A percentile compares a stretch with the other conserved stretches of the same genome.
phyloP scores from a whole-genome alignment of 2,888 invertebrate genomes.

The Sarcophaga caerulescens region DNA sequence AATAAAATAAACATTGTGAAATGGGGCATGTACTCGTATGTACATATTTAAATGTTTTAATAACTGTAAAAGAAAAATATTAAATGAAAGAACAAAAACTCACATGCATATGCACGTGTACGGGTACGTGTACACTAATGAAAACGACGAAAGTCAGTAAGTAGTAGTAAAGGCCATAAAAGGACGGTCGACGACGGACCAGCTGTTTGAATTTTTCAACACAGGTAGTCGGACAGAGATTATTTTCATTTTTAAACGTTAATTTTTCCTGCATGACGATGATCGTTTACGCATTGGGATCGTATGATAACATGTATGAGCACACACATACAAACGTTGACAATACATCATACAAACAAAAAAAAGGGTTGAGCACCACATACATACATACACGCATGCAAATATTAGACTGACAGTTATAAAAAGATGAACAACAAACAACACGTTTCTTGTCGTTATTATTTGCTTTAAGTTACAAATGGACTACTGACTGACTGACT shows the following conservation, averaged over 20 bases:
- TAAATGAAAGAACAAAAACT: no score
- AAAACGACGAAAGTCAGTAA: no score
- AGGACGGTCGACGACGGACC: background rate
- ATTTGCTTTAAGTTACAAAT: background rate
- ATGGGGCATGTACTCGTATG: no score
- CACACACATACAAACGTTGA: background rate
- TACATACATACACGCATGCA: no score
- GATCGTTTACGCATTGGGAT: background rate
- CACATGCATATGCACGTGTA: no score
- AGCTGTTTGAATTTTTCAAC: background rate
- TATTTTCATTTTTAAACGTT: background rate
- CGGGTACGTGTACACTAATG: no score
- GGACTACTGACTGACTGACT: no score
- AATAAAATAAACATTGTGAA: no score
- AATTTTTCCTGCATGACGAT: background rate
- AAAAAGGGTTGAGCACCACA: no score
- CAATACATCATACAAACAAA: no score
- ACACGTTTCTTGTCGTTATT: background rate
- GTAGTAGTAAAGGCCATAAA: background rate
- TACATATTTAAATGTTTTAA: no score
- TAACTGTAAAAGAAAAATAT: no score
- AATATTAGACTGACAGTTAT: background rate
- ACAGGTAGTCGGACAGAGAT: background rate
- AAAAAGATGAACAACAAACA: background rate
- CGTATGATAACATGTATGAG: background rate